Percentiles rank a stretch among this genome's conserved stretches.
Evolutionary conservation across 2,113 vertebrate species (phyloP).

Genomic region (Varanus salvator): DNA sequence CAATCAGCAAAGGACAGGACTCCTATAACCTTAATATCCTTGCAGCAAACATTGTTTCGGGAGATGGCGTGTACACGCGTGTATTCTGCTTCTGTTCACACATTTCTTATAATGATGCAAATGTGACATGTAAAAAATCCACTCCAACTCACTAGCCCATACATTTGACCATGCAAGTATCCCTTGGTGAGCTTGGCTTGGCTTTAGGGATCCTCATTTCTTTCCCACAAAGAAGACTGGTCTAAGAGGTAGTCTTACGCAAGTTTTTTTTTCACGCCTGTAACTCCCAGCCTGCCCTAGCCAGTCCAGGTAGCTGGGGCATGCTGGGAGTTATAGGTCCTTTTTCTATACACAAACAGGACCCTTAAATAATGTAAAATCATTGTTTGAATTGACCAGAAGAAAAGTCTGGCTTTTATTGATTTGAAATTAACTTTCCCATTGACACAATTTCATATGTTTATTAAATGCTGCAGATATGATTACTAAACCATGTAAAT

Average conservation of each 20-base stretch:
- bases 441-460: background rate
- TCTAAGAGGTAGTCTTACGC: no score
- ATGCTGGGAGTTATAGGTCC: no score
- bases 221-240: background rate
- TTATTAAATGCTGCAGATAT: background rate
- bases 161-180: background rate
- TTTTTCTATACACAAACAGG: no score
- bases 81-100: background rate
- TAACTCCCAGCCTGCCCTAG: no score
- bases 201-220: background rate
- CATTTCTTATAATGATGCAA: background rate
- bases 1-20: background rate
- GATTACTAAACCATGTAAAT: background rate
- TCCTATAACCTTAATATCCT: background rate
- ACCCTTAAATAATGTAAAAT: background rate
- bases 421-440: background rate
- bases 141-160: background rate
- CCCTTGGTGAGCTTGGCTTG: background rate
- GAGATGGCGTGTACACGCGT: background rate
- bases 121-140: no score
- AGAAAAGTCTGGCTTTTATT: background rate
- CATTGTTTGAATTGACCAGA: background rate
- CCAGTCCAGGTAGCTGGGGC: no score
- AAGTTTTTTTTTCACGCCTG: no score
- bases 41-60: background rate